A percentile compares a stretch with the other conserved stretches of the same genome.
These are phyloP conservation scores for Acrobasis repandana DNA, from an alignment of 2,888 invertebrate genomes.

Conservation along the genomic window DNA sequence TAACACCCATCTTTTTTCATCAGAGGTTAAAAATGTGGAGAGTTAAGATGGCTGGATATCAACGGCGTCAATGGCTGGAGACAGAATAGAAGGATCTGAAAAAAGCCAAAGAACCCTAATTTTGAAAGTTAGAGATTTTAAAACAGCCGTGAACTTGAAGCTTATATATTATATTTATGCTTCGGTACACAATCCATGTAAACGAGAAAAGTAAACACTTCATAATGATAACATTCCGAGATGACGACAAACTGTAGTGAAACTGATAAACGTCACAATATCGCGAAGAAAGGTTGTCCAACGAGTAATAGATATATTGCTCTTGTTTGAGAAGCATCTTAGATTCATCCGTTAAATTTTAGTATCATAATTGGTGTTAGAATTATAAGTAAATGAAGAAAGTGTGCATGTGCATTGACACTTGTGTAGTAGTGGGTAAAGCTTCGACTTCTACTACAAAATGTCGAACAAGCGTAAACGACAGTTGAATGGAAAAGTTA, in stretches of 20 bases:
- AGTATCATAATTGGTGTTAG: not conserved
- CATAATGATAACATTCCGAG: slow-evolving; percentile 15
- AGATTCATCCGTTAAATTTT: not conserved
- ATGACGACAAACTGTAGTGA: not conserved
- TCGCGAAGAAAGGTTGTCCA: not conserved
- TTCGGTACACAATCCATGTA: not conserved
- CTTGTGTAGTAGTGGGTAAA: not conserved
- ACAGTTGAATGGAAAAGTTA: slow-evolving; percentile 5
- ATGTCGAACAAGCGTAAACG: slow-evolving; percentile 17
- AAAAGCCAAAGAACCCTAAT: too few relatives aligned
- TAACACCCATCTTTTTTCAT: too few relatives aligned
- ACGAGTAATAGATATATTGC: not conserved
- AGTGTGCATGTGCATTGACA: not conserved
- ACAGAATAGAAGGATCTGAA: too few relatives aligned
- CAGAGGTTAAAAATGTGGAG: too few relatives aligned
- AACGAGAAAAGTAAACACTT: slow-evolving; percentile 18
- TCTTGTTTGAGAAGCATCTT: not conserved
- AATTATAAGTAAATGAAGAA: not conserved
- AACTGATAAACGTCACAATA: not conserved
- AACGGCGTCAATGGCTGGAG: too few relatives aligned
- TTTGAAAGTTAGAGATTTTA: not conserved
- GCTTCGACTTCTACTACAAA: not conserved
- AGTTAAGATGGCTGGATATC: too few relatives aligned
- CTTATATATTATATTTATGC: not conserved
- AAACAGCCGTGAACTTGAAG: not conserved